Base-by-base conservation (phyloP, 1,140 invertebrate species). In the Pseudachorutes palmiensis region DNA sequence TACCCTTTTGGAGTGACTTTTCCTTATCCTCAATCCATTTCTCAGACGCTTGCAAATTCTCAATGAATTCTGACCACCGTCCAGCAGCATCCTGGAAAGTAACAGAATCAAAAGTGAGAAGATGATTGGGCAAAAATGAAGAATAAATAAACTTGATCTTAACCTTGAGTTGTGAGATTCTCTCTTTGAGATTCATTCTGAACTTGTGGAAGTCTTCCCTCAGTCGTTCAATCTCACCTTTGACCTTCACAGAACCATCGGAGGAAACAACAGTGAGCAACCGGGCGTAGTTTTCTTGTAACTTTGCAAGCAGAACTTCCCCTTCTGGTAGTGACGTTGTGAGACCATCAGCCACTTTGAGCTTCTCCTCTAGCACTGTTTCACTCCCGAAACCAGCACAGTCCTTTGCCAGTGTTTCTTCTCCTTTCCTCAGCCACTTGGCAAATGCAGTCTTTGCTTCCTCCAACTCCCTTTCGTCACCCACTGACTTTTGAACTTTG, bases 381-480 rank as follows among this genome's bases (percentile, higher is more conserved):
- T 88, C 83, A 77, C 92, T 87, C 16, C 91, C 91, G 65, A 88
- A 85, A 31, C 88, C 88, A 72, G 86, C 82, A 69, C 90, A 93
- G 72, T n/a, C n/a, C n/a, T 90, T 88, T 75, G 91, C 86, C 2
- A 94, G 83, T 2, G 86, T 87, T 22, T 86, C 85, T 70, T 90
- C 86, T 22, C 88, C 87, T 48, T 86, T 84, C 55, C 85, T 82
- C 24, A 93, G 79, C 92, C 92, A 95, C 33, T 83, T 82, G 67
- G 91, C 85, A 70, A 92, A 81, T 74, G 91, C 87, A 70, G 87
- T 84, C 75, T 90, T 91, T 2, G 88, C 88, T 73, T 89, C 90
- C 0, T 90, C 79, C 77, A 93, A 94, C 75, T 94, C 90, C 0
- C 89, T 92, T 67, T 93, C 89, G 77, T 94, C 91, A 0, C 87